Evolutionary conservation across 2,113 vertebrate species (phyloP), one percentile per base, ranked within the genome.

Genomic region (Genyomyrus donnyi): DNA sequence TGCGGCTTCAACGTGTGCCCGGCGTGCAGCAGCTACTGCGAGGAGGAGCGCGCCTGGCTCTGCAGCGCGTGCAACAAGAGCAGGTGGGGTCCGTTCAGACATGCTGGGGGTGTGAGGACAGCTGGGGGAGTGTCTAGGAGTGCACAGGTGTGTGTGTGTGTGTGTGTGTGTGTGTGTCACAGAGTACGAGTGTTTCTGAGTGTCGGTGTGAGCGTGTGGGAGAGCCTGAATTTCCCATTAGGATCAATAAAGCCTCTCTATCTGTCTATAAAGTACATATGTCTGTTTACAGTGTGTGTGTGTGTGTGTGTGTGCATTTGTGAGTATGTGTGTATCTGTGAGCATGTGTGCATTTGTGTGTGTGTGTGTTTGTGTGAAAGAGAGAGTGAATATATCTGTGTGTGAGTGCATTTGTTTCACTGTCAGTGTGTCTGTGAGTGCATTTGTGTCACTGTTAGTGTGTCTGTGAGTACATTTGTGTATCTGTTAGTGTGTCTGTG

Each of bases 1-100:
- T 99, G 98, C 94, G 94, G 93, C 89, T 98, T 97, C 95, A 98
- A 98, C 88, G 95, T 99, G 92, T 99, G 98, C 95, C 98, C 97
- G 94, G 94, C 93, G 95, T 99, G 98, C 94, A 95, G 98, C 90
- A 93, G 96, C 89, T 98, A 96, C 94, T 95, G 94, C 93, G 97
- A 97, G 94, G 95, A 86, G 21, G 97, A 98, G 91, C 97, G 96
- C 90, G 93, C 92, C 88, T 99, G 98, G 98, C 92, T 99, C 89
- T 99, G 98, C 95, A 94, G 92, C 0, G 93, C 97, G 91, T 99
- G 98, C 94, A 97, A 98, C 93, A 98, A 97, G 93, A 96, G 96
- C 93, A 97, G 98, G 98, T 99, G 93, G 85, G 49, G 15, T 3
- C 87, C 87, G 31, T 0, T 0, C 15, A 35, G 10, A 35, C 7